Evolutionary conservation across 2,113 vertebrate species (phyloP).

Genomic region (Platichthys stellatus): DNA sequence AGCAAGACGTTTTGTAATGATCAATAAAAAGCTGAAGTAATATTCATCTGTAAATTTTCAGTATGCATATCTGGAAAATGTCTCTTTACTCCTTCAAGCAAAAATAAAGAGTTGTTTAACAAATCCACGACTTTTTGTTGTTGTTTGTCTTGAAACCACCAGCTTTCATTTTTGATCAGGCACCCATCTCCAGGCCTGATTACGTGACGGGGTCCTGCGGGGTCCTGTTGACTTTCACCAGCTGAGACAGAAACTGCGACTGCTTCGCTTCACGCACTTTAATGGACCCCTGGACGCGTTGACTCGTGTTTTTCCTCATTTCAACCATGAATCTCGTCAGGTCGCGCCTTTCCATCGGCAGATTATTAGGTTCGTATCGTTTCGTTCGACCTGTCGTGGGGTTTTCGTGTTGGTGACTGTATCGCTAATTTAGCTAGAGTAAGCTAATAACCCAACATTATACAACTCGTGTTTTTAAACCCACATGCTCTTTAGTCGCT

Average conservation of each 20-base stretch:
- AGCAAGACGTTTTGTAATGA: too few species aligned
- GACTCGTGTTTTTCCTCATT: too few species aligned
- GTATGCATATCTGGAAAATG: too few species aligned
- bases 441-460: too few species aligned
- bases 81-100: too few species aligned
- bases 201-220: constrained; percentile 5
- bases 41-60: too few species aligned
- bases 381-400: not conserved
- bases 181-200: not conserved
- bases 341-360: constrained; percentile 38
- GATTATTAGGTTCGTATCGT: constrained; percentile 67
- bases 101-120: too few species aligned
- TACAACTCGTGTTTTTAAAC: too few species aligned
- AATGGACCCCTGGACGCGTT: not conserved
- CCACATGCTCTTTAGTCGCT: too few species aligned
- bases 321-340: constrained; percentile 70
- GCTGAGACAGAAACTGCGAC: not conserved
- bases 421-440: not conserved
- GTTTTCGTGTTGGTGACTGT: not conserved
- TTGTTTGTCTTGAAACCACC: too few species aligned
- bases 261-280: not conserved
- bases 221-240: constrained; percentile 61
- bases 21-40: too few species aligned
- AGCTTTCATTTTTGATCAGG: constrained; percentile 40
- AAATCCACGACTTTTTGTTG: too few species aligned